Conservation (phyloP, 2,888 invertebrate species). For the Heliothis peltigera region DNA sequence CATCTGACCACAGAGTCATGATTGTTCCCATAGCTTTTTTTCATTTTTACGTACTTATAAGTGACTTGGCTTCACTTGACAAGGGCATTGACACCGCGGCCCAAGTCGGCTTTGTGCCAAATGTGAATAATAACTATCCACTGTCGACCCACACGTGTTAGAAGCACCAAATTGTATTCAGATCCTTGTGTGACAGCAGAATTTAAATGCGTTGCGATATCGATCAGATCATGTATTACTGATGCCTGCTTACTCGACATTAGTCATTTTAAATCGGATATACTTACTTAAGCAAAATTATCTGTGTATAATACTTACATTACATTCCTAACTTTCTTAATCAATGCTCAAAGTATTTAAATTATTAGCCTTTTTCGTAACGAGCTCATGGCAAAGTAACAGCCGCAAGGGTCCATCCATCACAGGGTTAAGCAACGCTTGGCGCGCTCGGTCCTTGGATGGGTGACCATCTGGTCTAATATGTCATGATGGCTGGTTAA, state of each 20-base stretch:
- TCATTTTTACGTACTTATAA: constrained; percentile 52
- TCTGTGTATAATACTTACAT: no score
- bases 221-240: constrained; percentile 49
- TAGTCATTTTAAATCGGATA: constrained; percentile 11
- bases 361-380: no score
- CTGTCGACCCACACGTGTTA: constrained; percentile 72
- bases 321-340: no score
- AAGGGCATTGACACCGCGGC: constrained; percentile 76
- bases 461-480: no score
- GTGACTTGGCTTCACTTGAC: constrained; percentile 62
- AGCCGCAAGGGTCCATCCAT: no score
- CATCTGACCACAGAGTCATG: not conserved
- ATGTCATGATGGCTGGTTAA: no score
- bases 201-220: constrained; percentile 72
- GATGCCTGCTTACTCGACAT: constrained; percentile 12
- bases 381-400: no score
- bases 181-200: constrained; percentile 78
- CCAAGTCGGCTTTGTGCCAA: constrained; percentile 78
- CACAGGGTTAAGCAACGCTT: no score
- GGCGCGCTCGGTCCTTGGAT: no score
- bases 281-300: constrained; percentile 16
- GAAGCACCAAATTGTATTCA: constrained; percentile 72
- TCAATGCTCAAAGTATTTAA: no score
- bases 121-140: constrained; percentile 84
- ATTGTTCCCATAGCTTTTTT: constrained; percentile 6